These are phyloP conservation scores for Orchesellides sinensis DNA, from an alignment of 2,888 invertebrate genomes.

Conservation along the genomic window DNA sequence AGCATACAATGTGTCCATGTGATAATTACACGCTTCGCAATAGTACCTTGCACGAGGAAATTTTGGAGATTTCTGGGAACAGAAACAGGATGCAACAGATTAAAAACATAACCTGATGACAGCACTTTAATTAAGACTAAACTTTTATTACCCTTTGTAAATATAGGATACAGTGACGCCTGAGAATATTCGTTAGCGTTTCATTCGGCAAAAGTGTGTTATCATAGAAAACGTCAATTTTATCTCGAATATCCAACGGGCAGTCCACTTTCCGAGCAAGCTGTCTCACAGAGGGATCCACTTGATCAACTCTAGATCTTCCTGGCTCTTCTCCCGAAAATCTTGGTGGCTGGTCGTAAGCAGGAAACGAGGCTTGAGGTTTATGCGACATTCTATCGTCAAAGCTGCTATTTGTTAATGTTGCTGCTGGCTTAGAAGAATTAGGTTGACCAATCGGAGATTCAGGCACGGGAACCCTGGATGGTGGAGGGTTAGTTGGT, in stretches of 20 bases:
- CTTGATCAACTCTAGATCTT: background rate
- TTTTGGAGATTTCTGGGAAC: constrained; percentile 68
- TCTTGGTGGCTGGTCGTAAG: constrained; percentile 34
- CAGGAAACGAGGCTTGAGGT: background rate
- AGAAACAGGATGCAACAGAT: background rate
- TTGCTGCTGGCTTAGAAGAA: background rate
- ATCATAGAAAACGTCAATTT: constrained; percentile 32
- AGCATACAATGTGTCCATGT: constrained; percentile 68
- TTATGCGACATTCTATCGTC: background rate
- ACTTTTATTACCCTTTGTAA: background rate
- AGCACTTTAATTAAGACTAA: no score
- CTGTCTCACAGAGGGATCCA: constrained; percentile 40
- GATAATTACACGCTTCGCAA: constrained; percentile 71
- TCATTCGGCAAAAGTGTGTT: background rate
- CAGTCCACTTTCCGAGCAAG: constrained; percentile 50
- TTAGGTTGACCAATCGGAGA: background rate
- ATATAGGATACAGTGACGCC: background rate
- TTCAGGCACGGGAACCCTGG: background rate
- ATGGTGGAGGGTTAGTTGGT: background rate
- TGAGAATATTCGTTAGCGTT: background rate
- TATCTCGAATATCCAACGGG: constrained; percentile 49
- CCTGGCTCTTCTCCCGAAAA: constrained; percentile 28
- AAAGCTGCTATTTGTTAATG: background rate
- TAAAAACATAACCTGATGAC: no score
- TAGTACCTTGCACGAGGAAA: constrained; percentile 71